Percentiles rank a stretch among this genome's conserved stretches.
These are phyloP conservation scores for Bucco capensis DNA, from an alignment of 2,113 vertebrate species.

Conservation along the genomic window DNA sequence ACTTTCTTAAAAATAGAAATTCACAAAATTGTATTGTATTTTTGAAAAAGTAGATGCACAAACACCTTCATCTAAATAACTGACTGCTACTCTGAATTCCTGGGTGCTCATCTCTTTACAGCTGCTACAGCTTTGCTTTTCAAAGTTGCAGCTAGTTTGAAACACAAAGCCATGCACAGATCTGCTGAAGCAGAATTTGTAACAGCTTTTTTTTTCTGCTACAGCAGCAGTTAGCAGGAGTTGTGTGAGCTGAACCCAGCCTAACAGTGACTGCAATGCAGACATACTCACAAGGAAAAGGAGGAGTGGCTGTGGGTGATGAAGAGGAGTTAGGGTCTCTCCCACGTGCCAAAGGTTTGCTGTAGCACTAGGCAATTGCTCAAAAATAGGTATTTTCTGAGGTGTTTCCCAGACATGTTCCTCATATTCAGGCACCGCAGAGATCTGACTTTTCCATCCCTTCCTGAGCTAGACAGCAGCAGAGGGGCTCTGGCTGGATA, in stretches of 20 bases:
- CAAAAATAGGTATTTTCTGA: neutral
- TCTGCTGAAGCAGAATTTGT: slow-evolving; percentile 11
- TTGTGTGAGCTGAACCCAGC: neutral
- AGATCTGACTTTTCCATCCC: neutral
- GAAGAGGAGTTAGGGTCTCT: neutral
- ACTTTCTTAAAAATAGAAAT: neutral
- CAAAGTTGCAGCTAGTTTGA: neutral
- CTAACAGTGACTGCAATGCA: slow-evolving; percentile 46
- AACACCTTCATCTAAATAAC: neutral
- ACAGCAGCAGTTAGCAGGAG: slow-evolving; percentile 24
- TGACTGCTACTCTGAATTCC: neutral
- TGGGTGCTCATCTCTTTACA: neutral
- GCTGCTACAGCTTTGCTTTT: neutral
- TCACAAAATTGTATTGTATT: neutral
- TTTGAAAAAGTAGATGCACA: neutral
- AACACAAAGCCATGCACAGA: neutral
- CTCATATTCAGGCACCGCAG: neutral
- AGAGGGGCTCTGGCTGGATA: neutral
- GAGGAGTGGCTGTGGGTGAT: neutral
- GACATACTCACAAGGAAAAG: neutral
- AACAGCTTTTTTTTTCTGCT: neutral
- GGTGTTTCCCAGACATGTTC: neutral
- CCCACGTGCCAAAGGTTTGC: neutral
- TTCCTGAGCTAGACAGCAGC: neutral
- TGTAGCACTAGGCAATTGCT: neutral